Evolutionary conservation across 2,797 vertebrate genomes (phyloP), one percentile per base, ranked within the genome.

Genomic region (Thalassophryne amazonica): DNA sequence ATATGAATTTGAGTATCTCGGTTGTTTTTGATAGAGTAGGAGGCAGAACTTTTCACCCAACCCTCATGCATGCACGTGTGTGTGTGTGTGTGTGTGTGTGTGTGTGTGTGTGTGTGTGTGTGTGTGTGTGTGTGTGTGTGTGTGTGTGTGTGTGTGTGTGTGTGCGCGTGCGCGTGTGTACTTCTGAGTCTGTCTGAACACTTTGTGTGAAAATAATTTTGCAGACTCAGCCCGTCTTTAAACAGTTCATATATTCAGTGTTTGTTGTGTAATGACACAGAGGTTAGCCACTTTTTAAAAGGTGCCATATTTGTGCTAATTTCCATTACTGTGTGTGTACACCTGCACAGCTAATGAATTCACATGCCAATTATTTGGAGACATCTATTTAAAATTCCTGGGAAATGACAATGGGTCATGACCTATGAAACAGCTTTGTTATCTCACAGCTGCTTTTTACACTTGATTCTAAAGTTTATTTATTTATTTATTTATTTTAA

Each of bases 271-370:
- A 15, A 24, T 15, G 30, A 11, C 30, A 28, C 14, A 20, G 25
- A 25, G 37, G 30, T 35, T 10, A 20, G 4, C 6, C 19, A 19
- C 8, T 13, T 18, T 16, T 30, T 14, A 22, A n/a, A 30, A 20
- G 37, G 15, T 3, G 17, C 2, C 10, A 2, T 19, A 4, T 20
- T 30, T 34, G 40, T 61, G 10, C 9, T 34, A 3, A 47, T 66
- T 66, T 54, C 20, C 28, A 29, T 33, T 16, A 23, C 4, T 36
- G 40, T n/a, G 45, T 34, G 19, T 27, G 23, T 18, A 14, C 23
- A 12, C 16, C 24, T 22, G 17, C 32, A 32, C 27, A 10, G n/a
- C 14, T 38, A 33, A 39, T 43, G 25, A 38, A 38, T 28, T 11
- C 27, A 29, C 23, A 37, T 31, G 20, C 8, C 31, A 49, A 36